Base-by-base conservation (phyloP, 1,140 invertebrate genomes). In the Drosophila ambigua region DNA sequence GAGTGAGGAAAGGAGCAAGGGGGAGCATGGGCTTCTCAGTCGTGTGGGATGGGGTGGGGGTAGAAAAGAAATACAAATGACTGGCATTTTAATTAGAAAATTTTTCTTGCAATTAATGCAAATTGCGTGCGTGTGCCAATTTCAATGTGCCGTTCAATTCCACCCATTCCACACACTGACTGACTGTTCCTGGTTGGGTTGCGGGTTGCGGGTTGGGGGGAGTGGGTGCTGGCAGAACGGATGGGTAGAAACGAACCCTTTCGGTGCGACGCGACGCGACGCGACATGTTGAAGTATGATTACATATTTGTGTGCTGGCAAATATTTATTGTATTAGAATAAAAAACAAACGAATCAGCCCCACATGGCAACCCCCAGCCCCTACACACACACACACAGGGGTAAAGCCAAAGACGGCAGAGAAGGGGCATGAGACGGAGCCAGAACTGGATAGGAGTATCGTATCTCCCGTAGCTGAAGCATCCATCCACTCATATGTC, bases 71-170 rank as follows among this genome's bases (percentile, higher is more conserved):
- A 62, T 49, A 49, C 60, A 71, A 67, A 79, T 87, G 81, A 82
- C 80, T 82, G 87, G 85, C 85, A 90, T 90, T 90, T 90, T 90
- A 90, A 90, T 90, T 90, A 87, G 81, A 90, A 90, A 90, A 87
- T 90, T 90, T 87, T 85, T 76, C 87, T 79, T 90, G 85, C 85
- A 90, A 90, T 90, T 90, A 90, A 90, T 85, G 85, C 77, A 84
- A 90, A 89, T 90, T 85, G 80, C 85, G 85, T 90, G 85, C 84
- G 74, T 89, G 80, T 90, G 77, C 84, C 80, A 89, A 88, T 83
- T 89, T 80, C 83, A 79, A 82, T 82, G 74, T 66, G 45, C 66
- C 61, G 62, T 81, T 78, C 78, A 81, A 87, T 84, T 79, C 76
- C 58, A 39, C 46, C 65, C 41, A 9, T 35, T 39, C 54, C 15